Base-by-base conservation (phyloP, 2,797 vertebrate species). In the Hapalemur alaotrensis region DNA sequence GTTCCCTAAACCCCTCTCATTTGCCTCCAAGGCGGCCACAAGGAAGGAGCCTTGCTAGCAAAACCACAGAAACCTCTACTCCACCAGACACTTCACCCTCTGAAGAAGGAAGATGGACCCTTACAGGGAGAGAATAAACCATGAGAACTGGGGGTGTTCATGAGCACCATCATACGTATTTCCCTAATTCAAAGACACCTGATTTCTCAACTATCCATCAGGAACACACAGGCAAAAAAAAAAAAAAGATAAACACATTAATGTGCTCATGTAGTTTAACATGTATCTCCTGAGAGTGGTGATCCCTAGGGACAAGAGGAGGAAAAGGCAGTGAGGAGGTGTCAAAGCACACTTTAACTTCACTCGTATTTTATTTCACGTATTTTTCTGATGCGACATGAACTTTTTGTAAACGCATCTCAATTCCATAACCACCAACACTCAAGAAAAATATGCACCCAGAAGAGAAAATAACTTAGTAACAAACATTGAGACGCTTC, bases 361-460 rank as follows among this genome's bases (percentile, higher is more conserved):
- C 57, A 38, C 0, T 17, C 0, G 0, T 1, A 1, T 14, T 15
- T 73, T 23, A 28, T 4, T n/a, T 28, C 1, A 25, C 0, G 4
- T 3, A 1, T 20, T 73, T 52, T 43, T 20, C 32, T 4, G 3
- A 52, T 0, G 2, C 23, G 15, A 72, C 3, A 9, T 0, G 1
- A 67, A 50, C 6, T 35, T 85, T 18, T 30, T 43, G 3, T 15
- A 59, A 72, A 48, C 9, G 0, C 41, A 57, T 7, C 52, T 59
- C 20, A 59, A 72, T 5, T 76, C 25, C 13, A 52, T 7, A 95
- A 54, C n/a, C 35, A 43, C 28, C n/a, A 59, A 61, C 35, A 10
- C 50, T 83, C 6, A 79, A 2, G 0, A 52, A 61, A 70, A 43
- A 41, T 2, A 43, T 0, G 0, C 18, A 73, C 18, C 78, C 65